Evolutionary conservation across 2,113 vertebrate genomes (phyloP).

Genomic region (Tetrax tetrax): DNA sequence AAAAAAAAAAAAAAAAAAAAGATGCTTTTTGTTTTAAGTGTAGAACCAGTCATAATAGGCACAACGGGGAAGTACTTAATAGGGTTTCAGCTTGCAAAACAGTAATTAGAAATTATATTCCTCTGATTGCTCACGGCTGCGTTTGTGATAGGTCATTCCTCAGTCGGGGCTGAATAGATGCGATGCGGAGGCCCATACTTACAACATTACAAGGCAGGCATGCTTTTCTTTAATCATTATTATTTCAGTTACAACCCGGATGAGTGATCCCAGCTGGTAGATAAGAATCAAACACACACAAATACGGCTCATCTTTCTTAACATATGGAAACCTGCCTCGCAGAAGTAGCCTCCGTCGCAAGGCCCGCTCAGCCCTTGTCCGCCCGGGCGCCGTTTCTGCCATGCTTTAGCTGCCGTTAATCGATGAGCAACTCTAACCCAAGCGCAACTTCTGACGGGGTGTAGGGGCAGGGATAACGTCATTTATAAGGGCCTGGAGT

Average conservation of each 20-base stretch:
- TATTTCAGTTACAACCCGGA: slow-evolving; percentile 66
- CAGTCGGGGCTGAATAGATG: not conserved
- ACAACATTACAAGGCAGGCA: slow-evolving; percentile 61
- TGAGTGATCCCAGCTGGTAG: slow-evolving; percentile 73
- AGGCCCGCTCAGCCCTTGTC: not conserved
- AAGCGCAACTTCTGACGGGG: not conserved
- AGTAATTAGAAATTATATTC: slow-evolving; percentile 64
- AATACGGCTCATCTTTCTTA: slow-evolving; percentile 66
- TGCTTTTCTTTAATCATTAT: slow-evolving; percentile 73
- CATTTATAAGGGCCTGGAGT: not conserved
- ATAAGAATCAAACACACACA: slow-evolving; percentile 71
- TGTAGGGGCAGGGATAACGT: not conserved
- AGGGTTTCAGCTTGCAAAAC: slow-evolving; percentile 63
- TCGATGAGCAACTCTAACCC: not conserved
- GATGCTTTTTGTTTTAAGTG: slow-evolving; percentile 53
- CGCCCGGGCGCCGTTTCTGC: not conserved
- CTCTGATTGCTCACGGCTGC: slow-evolving; percentile 61
- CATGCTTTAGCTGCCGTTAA: not conserved
- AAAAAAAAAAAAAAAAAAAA: too few species aligned
- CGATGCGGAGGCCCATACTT: slow-evolving; percentile 46
- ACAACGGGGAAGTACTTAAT: slow-evolving; percentile 61
- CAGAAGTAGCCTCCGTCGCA: slow-evolving; percentile 21
- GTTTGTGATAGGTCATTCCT: slow-evolving; percentile 59
- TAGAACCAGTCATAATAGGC: slow-evolving; percentile 55
- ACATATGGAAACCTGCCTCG: slow-evolving; percentile 61